Percentiles rank a stretch among this genome's conserved stretches.
Conservation (phyloP, 2,797 vertebrate genomes). For the Poeciliopsis paucimaculata region DNA sequence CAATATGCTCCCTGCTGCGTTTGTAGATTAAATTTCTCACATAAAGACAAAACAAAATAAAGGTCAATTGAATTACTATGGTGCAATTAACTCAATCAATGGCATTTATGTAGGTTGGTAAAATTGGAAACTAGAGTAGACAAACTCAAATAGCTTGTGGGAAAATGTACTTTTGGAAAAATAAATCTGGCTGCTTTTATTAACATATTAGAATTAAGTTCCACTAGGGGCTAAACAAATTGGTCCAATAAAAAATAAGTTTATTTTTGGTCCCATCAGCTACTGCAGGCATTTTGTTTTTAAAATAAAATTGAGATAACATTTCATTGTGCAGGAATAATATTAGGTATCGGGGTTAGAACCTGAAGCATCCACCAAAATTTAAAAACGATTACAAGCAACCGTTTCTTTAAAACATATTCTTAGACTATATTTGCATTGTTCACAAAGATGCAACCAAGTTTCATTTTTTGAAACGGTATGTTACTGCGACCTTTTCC, state of each 20-base stretch:
- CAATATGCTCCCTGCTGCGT: conserved; percentile 6
- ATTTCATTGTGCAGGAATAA: not conserved
- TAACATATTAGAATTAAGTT: not conserved
- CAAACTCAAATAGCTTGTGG: not conserved
- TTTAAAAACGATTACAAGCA: not conserved
- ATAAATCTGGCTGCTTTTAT: not conserved
- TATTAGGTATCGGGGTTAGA: not conserved
- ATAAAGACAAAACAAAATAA: not conserved
- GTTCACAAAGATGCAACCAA: not conserved
- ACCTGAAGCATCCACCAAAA: not conserved
- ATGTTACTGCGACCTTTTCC: not conserved
- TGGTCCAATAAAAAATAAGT: not conserved
- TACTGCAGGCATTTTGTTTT: not conserved
- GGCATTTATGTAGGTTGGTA: not conserved
- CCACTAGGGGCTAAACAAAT: not conserved
- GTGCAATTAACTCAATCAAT: conserved; percentile 1
- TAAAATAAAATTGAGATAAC: not conserved
- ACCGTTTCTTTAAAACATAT: not conserved
- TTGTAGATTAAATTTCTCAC: not conserved
- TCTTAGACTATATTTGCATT: not conserved
- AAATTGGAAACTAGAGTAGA: not conserved
- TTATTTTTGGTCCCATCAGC: not conserved
- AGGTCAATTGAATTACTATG: not conserved
- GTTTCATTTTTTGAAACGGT: not conserved
- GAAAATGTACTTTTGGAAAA: not conserved